A percentile compares a stretch with the other conserved stretches of the same genome.
These are phyloP conservation scores for Oophaga sylvatica DNA, from an alignment of 2,797 vertebrate species.

Conservation along the genomic window DNA sequence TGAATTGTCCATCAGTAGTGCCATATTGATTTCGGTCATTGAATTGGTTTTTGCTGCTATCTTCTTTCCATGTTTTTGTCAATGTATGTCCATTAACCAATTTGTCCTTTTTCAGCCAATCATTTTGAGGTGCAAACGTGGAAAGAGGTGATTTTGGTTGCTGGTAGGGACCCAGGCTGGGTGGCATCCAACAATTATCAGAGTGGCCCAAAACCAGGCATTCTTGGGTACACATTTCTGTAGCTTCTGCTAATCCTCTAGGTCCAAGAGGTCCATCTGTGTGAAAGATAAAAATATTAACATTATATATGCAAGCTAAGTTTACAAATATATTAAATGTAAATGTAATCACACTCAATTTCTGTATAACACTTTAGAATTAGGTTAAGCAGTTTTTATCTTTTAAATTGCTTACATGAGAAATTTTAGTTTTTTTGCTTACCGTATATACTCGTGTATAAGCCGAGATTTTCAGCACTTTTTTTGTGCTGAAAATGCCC, in stretches of 20 bases:
- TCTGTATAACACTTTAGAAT: background rate
- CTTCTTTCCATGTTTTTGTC: conserved; percentile 95
- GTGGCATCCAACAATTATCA: conserved; percentile 99
- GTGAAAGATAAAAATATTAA: conserved; percentile 28
- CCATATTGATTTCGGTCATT: conserved; percentile 94
- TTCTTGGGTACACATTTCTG: conserved; percentile 99
- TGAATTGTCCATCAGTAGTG: conserved; percentile 90
- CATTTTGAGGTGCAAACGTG: conserved; percentile 90
- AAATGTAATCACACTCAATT: too few relatives aligned
- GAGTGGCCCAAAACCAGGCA: conserved; percentile 96
- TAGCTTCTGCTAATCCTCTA: conserved; percentile 94
- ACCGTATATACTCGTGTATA: too few relatives aligned
- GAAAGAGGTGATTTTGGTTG: conserved; percentile 94
- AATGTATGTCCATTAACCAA: conserved; percentile 98
- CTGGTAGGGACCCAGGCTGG: conserved; percentile 87
- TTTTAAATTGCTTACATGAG: too few relatives aligned
- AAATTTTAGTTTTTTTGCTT: too few relatives aligned
- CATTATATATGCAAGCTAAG: background rate
- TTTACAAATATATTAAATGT: background rate
- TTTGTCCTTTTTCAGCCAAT: conserved; percentile 97
- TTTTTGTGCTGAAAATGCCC: too few relatives aligned
- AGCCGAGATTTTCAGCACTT: too few relatives aligned
- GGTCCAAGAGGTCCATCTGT: conserved; percentile 93
- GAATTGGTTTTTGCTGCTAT: conserved; percentile 90
- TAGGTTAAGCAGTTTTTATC: background rate